phyloP scores from a whole-genome alignment of 2,888 invertebrate genomes.

The Parnassius smintheus region DNA sequence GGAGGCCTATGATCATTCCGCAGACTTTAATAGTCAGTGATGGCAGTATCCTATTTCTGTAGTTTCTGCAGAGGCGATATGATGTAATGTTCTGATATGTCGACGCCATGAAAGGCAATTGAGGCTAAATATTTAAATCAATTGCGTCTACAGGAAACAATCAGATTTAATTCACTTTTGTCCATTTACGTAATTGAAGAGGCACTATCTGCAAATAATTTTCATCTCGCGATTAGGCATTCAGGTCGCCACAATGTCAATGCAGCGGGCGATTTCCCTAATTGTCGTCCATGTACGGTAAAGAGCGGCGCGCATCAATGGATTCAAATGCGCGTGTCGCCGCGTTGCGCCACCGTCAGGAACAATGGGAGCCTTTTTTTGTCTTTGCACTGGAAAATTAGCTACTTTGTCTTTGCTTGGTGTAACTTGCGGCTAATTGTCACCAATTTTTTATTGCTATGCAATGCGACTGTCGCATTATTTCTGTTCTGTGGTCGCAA shows the following conservation, averaged over 20 bases:
- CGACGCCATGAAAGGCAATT: conserved; percentile 27
- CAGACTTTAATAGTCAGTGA: no score
- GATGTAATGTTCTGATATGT: no score
- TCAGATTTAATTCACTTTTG: conserved; percentile 55
- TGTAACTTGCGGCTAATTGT: conserved; percentile 16
- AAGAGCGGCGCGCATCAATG: conserved; percentile 62
- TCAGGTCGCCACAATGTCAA: conserved; percentile 60
- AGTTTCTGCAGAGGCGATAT: no score
- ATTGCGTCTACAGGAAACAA: conserved; percentile 60
- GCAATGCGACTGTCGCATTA: not conserved
- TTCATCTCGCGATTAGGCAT: conserved; percentile 72
- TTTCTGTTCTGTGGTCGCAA: no score
- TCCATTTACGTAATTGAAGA: conserved; percentile 69
- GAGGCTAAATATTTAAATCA: conserved; percentile 44
- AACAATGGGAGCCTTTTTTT: conserved; percentile 64
- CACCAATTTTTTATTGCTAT: conserved; percentile 3
- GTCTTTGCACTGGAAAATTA: conserved; percentile 55
- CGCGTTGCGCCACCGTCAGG: conserved; percentile 63
- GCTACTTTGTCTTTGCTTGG: conserved; percentile 6
- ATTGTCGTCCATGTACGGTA: conserved; percentile 43
- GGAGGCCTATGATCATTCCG: no score
- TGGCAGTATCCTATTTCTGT: no score
- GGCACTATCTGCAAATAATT: conserved; percentile 63
- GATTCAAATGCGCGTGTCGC: conserved; percentile 74
- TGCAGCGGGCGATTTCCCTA: conserved; percentile 61